Conservation (phyloP, 2,113 vertebrate genomes). For the Vidua chalybeata region DNA sequence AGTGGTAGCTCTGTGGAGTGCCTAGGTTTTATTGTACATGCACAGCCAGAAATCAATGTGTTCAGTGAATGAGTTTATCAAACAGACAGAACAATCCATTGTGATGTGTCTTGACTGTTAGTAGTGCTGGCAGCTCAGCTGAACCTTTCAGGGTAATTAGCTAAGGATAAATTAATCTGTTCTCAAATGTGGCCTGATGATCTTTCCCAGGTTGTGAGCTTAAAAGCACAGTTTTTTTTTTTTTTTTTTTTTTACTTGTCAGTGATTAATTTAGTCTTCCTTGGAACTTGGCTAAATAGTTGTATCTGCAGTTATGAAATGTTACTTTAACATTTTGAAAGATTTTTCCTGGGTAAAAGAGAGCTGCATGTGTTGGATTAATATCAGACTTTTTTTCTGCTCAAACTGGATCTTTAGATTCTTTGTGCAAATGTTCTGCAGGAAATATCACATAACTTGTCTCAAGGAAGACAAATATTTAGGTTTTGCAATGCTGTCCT, state of each 20-base stretch:
- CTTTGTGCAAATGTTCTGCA: conserved; percentile 21
- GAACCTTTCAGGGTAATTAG: conserved; percentile 51
- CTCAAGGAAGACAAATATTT: conserved; percentile 58
- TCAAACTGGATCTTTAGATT: conserved; percentile 11
- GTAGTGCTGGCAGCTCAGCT: conserved; percentile 31
- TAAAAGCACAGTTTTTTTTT: neutral
- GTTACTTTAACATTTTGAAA: conserved; percentile 3
- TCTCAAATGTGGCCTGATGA: neutral
- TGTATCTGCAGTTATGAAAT: neutral
- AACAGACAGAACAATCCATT: conserved; percentile 41
- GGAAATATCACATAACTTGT: conserved; percentile 44
- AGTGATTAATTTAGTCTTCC: neutral
- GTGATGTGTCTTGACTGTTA: conserved; percentile 44
- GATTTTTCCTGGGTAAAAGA: neutral
- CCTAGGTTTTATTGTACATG: conserved; percentile 3
- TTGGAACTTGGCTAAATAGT: neutral
- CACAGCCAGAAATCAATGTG: conserved; percentile 20
- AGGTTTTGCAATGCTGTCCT: conserved; percentile 44
- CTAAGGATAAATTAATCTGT: conserved; percentile 55
- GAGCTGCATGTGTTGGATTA: neutral
- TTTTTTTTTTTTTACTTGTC: neutral
- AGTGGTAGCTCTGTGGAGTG: neutral
- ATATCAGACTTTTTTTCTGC: neutral
- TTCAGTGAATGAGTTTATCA: conserved; percentile 28
- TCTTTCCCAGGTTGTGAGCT: conserved; percentile 1